Percentiles rank a stretch among this genome's conserved stretches.
Evolutionary conservation across 1,140 invertebrate genomes (phyloP).

Genomic region (Gonatopus flavifemur): DNA sequence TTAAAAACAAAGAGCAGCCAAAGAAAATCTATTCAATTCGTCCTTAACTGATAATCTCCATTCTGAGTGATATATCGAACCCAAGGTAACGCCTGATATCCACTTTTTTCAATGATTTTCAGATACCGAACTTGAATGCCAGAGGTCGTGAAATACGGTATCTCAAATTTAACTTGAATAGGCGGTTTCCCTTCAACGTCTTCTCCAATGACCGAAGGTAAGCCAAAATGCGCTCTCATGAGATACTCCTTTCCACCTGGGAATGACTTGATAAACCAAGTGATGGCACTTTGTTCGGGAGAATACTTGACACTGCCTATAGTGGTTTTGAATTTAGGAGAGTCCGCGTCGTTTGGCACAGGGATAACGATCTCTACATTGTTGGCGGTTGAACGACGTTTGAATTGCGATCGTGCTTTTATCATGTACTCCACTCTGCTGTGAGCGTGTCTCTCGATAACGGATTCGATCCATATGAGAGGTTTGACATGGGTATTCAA

Average conservation of each 20-base stretch:
- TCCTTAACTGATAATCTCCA: constrained; percentile 97
- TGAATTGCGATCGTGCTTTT: constrained; percentile 99
- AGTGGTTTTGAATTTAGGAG: constrained; percentile 98
- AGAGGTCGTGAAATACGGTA: constrained; percentile 99
- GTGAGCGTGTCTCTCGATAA: constrained; percentile 98
- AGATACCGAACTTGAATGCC: constrained; percentile 98
- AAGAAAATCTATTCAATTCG: constrained; percentile 67
- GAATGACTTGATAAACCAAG: constrained; percentile 99
- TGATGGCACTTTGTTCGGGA: constrained; percentile 95
- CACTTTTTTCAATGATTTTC: constrained; percentile 99
- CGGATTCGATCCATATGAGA: constrained; percentile 99
- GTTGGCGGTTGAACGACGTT: constrained; percentile 95
- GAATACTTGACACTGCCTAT: constrained; percentile 98
- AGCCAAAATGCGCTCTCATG: constrained; percentile 98
- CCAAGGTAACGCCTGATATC: constrained; percentile 99
- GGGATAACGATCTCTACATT: constrained; percentile 99
- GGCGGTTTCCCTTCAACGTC: constrained; percentile 96
- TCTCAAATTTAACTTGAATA: constrained; percentile 99
- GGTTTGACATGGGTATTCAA: constrained; percentile 98
- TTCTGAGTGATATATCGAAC: constrained; percentile 99
- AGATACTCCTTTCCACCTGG: constrained; percentile 99
- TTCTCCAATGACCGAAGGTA: constrained; percentile 95
- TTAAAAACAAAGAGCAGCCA: background rate
- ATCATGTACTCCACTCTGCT: constrained; percentile 99
- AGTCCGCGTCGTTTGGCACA: constrained; percentile 96